Conservation (phyloP, 2,113 vertebrate species). For the Psephotus haematonotus region DNA sequence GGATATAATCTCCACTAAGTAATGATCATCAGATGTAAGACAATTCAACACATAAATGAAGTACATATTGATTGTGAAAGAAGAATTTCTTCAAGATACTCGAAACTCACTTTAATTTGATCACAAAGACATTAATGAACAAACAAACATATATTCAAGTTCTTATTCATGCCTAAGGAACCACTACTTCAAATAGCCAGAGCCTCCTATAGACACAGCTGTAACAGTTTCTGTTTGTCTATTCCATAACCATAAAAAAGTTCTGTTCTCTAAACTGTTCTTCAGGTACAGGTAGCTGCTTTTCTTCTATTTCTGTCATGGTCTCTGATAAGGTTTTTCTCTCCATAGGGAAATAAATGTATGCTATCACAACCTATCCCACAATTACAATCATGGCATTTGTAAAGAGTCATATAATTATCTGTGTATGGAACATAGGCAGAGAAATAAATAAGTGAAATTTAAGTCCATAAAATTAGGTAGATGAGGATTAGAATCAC, state of each 20-base stretch:
- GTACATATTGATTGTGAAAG: not conserved
- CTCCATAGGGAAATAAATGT: not conserved
- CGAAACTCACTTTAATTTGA: not conserved
- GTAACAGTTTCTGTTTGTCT: not conserved
- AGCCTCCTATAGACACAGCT: not conserved
- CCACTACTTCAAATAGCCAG: not conserved
- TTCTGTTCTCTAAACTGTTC: not conserved
- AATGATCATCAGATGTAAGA: not conserved
- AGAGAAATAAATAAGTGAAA: not conserved
- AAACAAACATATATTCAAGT: not conserved
- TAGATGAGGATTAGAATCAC: not conserved
- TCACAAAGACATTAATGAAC: not conserved
- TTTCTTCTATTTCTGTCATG: not conserved
- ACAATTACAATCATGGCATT: not conserved
- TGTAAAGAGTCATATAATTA: not conserved
- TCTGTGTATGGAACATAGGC: not conserved
- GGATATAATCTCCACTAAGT: not conserved
- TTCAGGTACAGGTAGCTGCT: not conserved
- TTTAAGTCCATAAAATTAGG: not conserved
- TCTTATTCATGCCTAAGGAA: not conserved
- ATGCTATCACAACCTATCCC: not conserved
- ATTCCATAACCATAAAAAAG: not conserved
- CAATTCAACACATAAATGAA: not conserved
- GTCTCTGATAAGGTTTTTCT: not conserved
- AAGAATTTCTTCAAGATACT: not conserved